These are phyloP conservation scores for Mimas tiliae DNA, from an alignment of 2,888 invertebrate genomes.

Conservation along the genomic window DNA sequence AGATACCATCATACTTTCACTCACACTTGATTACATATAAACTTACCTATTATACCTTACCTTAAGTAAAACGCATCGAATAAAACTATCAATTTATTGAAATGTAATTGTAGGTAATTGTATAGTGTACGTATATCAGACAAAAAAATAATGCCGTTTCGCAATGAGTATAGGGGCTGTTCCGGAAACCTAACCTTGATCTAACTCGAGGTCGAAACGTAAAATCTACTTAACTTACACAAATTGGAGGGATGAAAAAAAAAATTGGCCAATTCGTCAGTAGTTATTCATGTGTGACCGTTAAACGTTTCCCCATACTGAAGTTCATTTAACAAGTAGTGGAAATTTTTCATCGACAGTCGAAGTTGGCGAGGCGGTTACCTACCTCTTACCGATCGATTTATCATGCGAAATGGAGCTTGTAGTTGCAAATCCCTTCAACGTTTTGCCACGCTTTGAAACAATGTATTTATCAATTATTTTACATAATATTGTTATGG, in stretches of 20 bases:
- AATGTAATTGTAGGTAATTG: not conserved
- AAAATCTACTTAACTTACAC: conserved; percentile 63
- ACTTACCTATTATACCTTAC: not conserved
- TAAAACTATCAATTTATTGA: not conserved
- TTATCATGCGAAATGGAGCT: not conserved
- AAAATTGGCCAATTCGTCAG: conserved; percentile 57
- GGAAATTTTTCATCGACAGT: conserved; percentile 22
- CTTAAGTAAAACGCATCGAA: not conserved
- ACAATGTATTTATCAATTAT: not conserved
- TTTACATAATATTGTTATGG: not conserved
- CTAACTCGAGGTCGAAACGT: conserved; percentile 65
- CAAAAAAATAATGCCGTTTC: not conserved
- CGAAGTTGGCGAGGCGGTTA: not conserved
- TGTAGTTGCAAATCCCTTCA: not conserved
- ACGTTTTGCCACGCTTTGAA: not conserved
- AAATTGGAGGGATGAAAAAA: conserved; percentile 62
- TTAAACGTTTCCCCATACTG: conserved; percentile 40
- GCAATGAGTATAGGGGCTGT: conserved; percentile 41
- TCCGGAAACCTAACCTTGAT: conserved; percentile 60
- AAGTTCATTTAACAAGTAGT: conserved; percentile 9
- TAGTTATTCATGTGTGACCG: conserved; percentile 61
- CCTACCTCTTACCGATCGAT: not conserved
- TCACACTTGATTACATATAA: not conserved
- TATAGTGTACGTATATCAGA: not conserved
- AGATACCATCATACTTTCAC: not conserved